Conservation (phyloP, 2,797 vertebrate genomes). For the Tapera naevia region DNA sequence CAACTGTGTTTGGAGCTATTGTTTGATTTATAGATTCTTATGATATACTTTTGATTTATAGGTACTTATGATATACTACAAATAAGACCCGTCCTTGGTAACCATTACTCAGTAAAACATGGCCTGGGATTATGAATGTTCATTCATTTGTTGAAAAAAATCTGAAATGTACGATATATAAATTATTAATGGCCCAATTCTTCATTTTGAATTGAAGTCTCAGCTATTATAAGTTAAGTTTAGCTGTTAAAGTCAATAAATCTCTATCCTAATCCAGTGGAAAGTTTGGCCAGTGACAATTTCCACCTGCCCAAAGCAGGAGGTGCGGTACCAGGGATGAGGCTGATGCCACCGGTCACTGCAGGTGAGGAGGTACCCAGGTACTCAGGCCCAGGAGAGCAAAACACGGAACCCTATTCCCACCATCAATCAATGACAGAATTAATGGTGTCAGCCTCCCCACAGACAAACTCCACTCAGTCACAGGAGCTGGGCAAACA, state of each 20-base stretch:
- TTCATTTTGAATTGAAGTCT: neutral
- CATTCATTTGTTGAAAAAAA: neutral
- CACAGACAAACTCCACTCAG: neutral
- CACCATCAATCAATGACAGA: neutral
- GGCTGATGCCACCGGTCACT: neutral
- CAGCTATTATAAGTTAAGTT: neutral
- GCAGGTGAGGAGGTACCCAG: neutral
- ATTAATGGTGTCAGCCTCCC: neutral
- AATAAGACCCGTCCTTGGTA: neutral
- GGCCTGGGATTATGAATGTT: neutral
- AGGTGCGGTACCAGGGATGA: neutral
- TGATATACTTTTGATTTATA: neutral
- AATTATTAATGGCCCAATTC: neutral
- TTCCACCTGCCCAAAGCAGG: neutral
- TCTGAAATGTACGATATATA: neutral
- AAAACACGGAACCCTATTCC: neutral
- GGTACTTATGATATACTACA: neutral
- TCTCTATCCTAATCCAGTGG: neutral
- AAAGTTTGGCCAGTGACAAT: neutral
- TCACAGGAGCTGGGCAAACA: neutral
- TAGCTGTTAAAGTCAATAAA: neutral
- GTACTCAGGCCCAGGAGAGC: neutral
- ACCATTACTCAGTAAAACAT: neutral
- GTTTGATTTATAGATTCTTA: neutral
- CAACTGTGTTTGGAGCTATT: neutral